Percentiles rank a stretch among this genome's conserved stretches.
Evolutionary conservation across 2,113 vertebrate species (phyloP).

Genomic region (Pterophyllum scalare): DNA sequence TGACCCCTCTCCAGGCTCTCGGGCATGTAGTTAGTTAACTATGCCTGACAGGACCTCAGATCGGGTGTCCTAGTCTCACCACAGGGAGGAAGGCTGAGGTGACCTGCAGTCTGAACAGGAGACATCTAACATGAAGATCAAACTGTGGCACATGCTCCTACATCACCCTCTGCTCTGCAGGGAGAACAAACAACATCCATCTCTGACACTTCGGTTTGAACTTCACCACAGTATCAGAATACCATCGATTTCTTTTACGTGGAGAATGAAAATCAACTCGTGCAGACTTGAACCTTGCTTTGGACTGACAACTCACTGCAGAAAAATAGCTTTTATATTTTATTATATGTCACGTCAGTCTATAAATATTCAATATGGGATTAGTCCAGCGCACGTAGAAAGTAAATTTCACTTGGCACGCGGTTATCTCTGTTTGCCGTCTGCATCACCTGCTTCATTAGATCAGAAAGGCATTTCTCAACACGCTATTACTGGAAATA

Average conservation of each 20-base stretch:
- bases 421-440: conserved; percentile 18
- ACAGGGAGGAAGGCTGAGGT: conserved; percentile 51
- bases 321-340: not conserved
- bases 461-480: conserved; percentile 23
- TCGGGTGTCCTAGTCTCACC: conserved; percentile 63
- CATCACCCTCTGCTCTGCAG: conserved; percentile 36
- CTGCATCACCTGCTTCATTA: conserved; percentile 29
- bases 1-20: conserved; percentile 4
- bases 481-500: conserved; percentile 9
- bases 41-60: conserved; percentile 60
- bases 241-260: not conserved
- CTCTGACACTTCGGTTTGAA: conserved; percentile 17
- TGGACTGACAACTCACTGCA: not conserved
- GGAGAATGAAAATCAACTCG: not conserved
- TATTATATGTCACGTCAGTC: not conserved
- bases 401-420: not conserved
- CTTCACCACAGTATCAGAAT: not conserved
- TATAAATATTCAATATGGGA: not conserved
- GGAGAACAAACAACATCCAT: conserved; percentile 27
- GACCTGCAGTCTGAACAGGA: conserved; percentile 67
- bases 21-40: conserved; percentile 57
- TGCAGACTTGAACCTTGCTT: not conserved
- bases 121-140: conserved; percentile 63
- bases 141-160: conserved; percentile 56
- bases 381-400: not conserved